phyloP scores from a whole-genome alignment of 2,888 invertebrate genomes.

The Drosophila quinaria region DNA sequence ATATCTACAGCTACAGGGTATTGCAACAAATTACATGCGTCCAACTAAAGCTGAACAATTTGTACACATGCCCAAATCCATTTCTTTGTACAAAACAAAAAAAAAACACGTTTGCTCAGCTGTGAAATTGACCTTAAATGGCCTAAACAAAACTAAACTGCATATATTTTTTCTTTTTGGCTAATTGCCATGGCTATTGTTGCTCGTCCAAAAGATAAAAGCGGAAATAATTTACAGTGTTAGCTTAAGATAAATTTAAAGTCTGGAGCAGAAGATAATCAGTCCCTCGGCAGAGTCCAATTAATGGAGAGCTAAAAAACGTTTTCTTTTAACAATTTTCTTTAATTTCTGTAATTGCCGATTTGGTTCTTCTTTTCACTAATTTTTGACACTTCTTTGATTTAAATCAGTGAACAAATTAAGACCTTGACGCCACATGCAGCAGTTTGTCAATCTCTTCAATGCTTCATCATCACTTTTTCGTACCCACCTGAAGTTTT shows the following conservation, averaged over 20 bases:
- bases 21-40: constrained; percentile 10
- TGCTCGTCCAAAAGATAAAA: constrained; percentile 46
- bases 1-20: not conserved
- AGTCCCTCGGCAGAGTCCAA: constrained; percentile 21
- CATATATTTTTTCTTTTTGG: constrained; percentile 14
- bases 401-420: constrained; percentile 18
- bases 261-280: constrained; percentile 35
- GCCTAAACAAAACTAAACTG: constrained; percentile 38
- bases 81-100: constrained; percentile 21
- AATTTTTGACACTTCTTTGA: constrained; percentile 13
- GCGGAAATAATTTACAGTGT: constrained; percentile 63
- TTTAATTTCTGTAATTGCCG: constrained; percentile 26
- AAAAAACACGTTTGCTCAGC: constrained; percentile 71
- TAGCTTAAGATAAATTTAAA: constrained; percentile 32
- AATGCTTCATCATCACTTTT: constrained; percentile 20
- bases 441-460: constrained; percentile 8
- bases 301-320: constrained; percentile 45
- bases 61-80: constrained; percentile 31
- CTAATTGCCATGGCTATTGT: constrained; percentile 13
- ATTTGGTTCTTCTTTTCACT: constrained; percentile 24
- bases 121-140: constrained; percentile 77
- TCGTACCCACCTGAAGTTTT: constrained; percentile 8
- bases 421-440: constrained; percentile 10
- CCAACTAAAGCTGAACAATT: constrained; percentile 42
- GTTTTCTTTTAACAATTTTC: constrained; percentile 25